These are phyloP conservation scores for Apantesis nais DNA, from an alignment of 2,888 invertebrate species.

Conservation along the genomic window DNA sequence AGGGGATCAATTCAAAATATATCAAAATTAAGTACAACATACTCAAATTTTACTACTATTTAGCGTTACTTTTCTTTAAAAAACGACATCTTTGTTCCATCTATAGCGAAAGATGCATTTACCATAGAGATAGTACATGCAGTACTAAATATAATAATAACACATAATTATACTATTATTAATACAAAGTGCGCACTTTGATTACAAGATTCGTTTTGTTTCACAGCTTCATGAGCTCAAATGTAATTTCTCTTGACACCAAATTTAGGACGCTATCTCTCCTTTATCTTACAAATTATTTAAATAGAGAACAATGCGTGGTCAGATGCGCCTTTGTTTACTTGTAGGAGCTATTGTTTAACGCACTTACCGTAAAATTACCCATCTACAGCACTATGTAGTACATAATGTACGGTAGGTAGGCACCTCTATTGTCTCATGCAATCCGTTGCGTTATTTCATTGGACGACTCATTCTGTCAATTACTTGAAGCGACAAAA, in stretches of 20 bases:
- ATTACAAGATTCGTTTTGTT: slow-evolving; percentile 6
- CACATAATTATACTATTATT: background rate
- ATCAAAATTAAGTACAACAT: too few species aligned
- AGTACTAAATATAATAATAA: too few species aligned
- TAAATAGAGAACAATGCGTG: slow-evolving; percentile 67
- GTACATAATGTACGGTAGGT: slow-evolving; percentile 45
- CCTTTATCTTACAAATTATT: slow-evolving; percentile 64
- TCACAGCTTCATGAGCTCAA: slow-evolving; percentile 1
- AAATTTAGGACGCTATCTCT: slow-evolving; percentile 50
- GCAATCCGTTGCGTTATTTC: slow-evolving; percentile 48
- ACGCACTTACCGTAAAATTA: slow-evolving; percentile 79
- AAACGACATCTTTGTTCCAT: too few species aligned
- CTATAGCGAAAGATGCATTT: too few species aligned
- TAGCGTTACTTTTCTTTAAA: too few species aligned
- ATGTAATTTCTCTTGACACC: slow-evolving; percentile 18
- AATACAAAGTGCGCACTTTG: background rate
- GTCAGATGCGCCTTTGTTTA: slow-evolving; percentile 67
- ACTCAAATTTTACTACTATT: too few species aligned
- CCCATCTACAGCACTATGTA: slow-evolving; percentile 60
- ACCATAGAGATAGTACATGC: too few species aligned
- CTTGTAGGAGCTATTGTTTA: slow-evolving; percentile 72
- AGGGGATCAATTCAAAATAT: background rate
- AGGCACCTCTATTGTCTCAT: slow-evolving; percentile 48
- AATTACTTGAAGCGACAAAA: slow-evolving; percentile 71
- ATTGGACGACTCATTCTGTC: slow-evolving; percentile 60